Evolutionary conservation across 2,797 vertebrate genomes (phyloP), one percentile per base, ranked within the genome.

Genomic region (Dipus sagitta): DNA sequence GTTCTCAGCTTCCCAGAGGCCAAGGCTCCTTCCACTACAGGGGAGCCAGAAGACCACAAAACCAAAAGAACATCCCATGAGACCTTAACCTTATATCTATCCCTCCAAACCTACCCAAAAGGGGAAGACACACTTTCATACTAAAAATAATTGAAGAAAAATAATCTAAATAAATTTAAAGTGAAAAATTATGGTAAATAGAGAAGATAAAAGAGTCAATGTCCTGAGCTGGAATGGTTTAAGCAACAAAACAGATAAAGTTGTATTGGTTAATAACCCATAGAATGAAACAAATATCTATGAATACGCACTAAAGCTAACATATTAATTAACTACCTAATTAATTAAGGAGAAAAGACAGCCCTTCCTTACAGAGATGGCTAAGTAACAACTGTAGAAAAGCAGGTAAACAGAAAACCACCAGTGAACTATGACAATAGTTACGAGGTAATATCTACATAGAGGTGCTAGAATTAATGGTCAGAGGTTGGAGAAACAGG

Each of bases 161-260:
- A 76, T 34, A 78, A 34, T 2, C 34, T 23, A 30, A 38, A 71
- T 84, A 64, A 17, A 12, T 65, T 62, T 86, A 34, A 21, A 74
- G 14, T 14, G 42, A 47, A 20, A 42, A 30, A 58, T 6, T 13
- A 32, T 17, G 20, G 3, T 10, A 85, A 2, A 18, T 65, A 34
- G 65, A 74, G 92, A 94, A 58, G 67, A 47, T 17, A 28, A 17
- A 38, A 38, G 23, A 85, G 23, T 6, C 64, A 91, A 67, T 60
- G 24, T 68, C 70, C 80, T 24, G 26, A 90, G 24, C n/a, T 78
- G 77, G 62, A 92, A 42, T 2, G 54, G 9, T 32, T 4, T 79
- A 30, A 91, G 34, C n/a, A 80, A 83, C 11, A 86, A 90, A 90
- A 93, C 21, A 64, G 54, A 88, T n/a, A 47, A 71, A 62, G 18